phyloP scores from a whole-genome alignment of 2,888 invertebrate genomes.

The Drosophila percnosoma region DNA sequence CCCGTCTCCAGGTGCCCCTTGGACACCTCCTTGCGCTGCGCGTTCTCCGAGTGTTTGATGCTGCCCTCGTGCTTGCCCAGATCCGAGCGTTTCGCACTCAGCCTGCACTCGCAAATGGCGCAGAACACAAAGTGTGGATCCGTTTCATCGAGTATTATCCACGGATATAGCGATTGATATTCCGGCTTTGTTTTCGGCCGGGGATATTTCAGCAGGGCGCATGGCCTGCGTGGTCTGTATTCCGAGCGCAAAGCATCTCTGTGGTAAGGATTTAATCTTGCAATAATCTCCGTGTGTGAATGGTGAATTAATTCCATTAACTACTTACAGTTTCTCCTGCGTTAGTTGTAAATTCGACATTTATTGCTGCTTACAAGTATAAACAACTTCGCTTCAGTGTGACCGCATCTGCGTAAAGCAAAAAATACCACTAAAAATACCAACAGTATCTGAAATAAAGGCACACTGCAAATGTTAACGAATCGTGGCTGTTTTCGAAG shows the following conservation, averaged over 20 bases:
- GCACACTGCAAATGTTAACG: background rate
- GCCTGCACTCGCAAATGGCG: constrained; percentile 69
- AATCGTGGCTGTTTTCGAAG: background rate
- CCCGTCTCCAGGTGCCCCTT: constrained; percentile 26
- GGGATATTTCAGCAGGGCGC: constrained; percentile 72
- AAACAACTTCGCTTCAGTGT: constrained; percentile 65
- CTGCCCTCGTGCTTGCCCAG: constrained; percentile 77
- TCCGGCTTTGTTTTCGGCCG: constrained; percentile 77
- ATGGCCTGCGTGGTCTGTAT: constrained; percentile 71
- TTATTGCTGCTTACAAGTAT: constrained; percentile 57
- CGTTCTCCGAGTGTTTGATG: constrained; percentile 75
- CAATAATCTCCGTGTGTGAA: background rate
- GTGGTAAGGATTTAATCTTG: background rate
- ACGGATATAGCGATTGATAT: constrained; percentile 71
- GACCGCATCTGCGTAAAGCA: background rate
- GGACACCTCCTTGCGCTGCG: constrained; percentile 63
- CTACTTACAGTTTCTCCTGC: constrained; percentile 75
- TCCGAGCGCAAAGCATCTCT: constrained; percentile 76
- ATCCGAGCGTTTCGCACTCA: constrained; percentile 79
- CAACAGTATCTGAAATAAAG: background rate
- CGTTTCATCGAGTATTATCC: constrained; percentile 73
- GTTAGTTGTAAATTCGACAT: constrained; percentile 76
- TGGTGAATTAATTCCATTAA: background rate
- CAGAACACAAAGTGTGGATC: constrained; percentile 79
- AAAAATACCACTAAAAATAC: constrained; percentile 3